phyloP scores from a whole-genome alignment of 2,888 invertebrate genomes.

The Onthophagus sagittarius region DNA sequence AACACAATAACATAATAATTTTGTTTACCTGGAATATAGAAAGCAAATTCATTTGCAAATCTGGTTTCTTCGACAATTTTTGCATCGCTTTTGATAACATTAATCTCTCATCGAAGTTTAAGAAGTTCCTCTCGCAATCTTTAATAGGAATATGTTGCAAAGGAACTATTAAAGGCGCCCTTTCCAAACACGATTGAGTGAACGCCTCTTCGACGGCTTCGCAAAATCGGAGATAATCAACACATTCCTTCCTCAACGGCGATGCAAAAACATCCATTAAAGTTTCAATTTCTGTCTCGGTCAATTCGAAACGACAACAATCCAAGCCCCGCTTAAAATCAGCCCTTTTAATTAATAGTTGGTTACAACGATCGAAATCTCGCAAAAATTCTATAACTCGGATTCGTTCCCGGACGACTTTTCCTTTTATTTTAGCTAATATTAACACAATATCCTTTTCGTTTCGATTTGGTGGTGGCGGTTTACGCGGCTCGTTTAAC shows the following conservation, averaged over 20 bases:
- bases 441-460: conserved; percentile 67
- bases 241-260: conserved; percentile 55
- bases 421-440: conserved; percentile 71
- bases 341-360: conserved; percentile 59
- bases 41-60: conserved; percentile 64
- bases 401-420: conserved; percentile 65
- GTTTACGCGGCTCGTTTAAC: conserved; percentile 42
- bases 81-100: conserved; percentile 61
- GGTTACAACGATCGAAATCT: conserved; percentile 62
- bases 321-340: conserved; percentile 72
- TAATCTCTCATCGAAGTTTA: conserved; percentile 70
- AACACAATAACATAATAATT: neutral
- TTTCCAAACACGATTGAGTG: conserved; percentile 60
- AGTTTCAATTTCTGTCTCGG: conserved; percentile 64
- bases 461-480: conserved; percentile 40
- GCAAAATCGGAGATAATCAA: conserved; percentile 68
- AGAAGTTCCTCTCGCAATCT: conserved; percentile 61
- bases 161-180: conserved; percentile 65
- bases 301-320: conserved; percentile 61
- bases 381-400: conserved; percentile 63
- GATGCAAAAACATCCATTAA: conserved; percentile 70
- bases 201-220: conserved; percentile 67
- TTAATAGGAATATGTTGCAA: conserved; percentile 65
- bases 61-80: conserved; percentile 63
- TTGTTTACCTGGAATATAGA: conserved; percentile 60